Evolutionary conservation across 37 sponge, comb jelly and placozoan genomes (phyloP).

Genomic region (Haliclona indistincta): DNA sequence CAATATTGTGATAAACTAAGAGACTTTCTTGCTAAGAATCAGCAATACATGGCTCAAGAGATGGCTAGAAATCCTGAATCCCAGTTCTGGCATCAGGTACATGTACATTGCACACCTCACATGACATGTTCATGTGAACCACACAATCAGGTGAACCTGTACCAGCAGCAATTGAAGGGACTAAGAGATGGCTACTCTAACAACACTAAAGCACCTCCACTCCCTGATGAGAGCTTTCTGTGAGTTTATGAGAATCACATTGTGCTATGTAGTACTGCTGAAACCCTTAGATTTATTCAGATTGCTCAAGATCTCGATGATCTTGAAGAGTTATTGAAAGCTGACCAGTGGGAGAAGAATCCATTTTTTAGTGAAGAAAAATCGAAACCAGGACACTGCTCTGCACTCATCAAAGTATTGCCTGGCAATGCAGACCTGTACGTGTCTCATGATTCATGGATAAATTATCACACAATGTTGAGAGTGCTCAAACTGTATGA

Average conservation of each 20-base stretch:
- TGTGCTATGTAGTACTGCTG: too few species aligned
- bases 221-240: constrained; percentile 58
- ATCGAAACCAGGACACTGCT: too few species aligned
- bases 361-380: too few species aligned
- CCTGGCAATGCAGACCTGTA: constrained; percentile 73
- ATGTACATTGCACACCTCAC: too few species aligned
- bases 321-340: constrained; percentile 69
- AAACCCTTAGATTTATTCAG: constrained; percentile 74
- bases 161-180: constrained; percentile 57
- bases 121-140: not conserved
- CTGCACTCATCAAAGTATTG: constrained; percentile 86
- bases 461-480: constrained; percentile 76
- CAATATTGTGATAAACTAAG: constrained; percentile 57
- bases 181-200: constrained; percentile 61
- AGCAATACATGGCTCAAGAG: constrained; percentile 29
- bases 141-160: constrained; percentile 36
- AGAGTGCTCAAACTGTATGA: constrained; percentile 85
- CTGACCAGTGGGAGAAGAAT: too few species aligned
- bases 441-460: constrained; percentile 91
- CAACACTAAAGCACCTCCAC: constrained; percentile 13
- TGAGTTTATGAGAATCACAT: constrained; percentile 25
- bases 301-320: constrained; percentile 81
- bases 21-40: constrained; percentile 50
- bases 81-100: constrained; percentile 57
- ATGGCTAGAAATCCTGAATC: not conserved